Percentiles rank a stretch among this genome's conserved stretches.
Evolutionary conservation across 2,888 invertebrate genomes (phyloP).

Genomic region (Argyresthia goedartella): DNA sequence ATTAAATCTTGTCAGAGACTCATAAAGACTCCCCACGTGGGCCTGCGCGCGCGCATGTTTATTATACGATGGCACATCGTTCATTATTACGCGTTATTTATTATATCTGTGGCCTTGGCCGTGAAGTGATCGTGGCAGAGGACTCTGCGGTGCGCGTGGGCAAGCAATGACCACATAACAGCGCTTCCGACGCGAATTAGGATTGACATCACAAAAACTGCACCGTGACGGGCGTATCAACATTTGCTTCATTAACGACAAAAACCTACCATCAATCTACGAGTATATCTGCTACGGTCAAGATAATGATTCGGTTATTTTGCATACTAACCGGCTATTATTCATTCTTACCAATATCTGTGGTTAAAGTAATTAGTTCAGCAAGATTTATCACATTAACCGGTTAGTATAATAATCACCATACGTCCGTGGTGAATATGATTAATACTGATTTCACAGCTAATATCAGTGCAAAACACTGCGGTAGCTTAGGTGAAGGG

Average conservation of each 20-base stretch:
- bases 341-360: too few relatives aligned
- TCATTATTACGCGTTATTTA: constrained; percentile 51
- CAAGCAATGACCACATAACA: constrained; percentile 31
- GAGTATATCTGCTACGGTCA: too few relatives aligned
- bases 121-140: constrained; percentile 51
- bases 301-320: too few relatives aligned
- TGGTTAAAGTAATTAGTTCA: too few relatives aligned
- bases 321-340: too few relatives aligned
- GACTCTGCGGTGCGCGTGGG: constrained; percentile 33
- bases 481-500: too few relatives aligned
- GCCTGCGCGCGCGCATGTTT: constrained; percentile 37
- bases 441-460: too few relatives aligned
- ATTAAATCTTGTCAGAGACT: constrained; percentile 49
- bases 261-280: too few relatives aligned
- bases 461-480: too few relatives aligned
- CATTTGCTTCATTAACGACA: constrained; percentile 14
- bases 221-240: constrained; percentile 23
- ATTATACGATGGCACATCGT: constrained; percentile 47
- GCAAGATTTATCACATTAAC: too few relatives aligned
- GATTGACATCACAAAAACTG: constrained; percentile 27
- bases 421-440: too few relatives aligned
- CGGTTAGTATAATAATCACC: too few relatives aligned
- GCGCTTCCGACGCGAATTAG: constrained; percentile 27
- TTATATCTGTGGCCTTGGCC: constrained; percentile 65
- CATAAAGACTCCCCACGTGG: constrained; percentile 58